phyloP scores from a whole-genome alignment of 2,113 vertebrate genomes.

The Macroglossus sobrinus region DNA sequence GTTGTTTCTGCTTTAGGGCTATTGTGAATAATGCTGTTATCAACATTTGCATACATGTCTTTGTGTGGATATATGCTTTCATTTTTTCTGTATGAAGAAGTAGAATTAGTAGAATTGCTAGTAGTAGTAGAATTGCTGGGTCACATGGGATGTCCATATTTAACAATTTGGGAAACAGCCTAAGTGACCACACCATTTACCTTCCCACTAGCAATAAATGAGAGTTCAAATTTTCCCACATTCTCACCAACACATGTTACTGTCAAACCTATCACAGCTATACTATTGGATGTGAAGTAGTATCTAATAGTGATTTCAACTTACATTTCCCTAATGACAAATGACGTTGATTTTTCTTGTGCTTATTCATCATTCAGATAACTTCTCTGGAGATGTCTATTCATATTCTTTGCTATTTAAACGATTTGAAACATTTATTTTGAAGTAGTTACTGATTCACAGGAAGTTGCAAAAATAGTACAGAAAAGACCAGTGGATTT shows the following conservation, averaged over 20 bases:
- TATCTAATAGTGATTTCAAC: not conserved
- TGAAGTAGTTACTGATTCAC: not conserved
- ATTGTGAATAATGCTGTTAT: not conserved
- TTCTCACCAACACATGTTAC: not conserved
- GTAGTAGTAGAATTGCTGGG: not conserved
- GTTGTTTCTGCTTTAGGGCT: not conserved
- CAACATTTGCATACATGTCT: not conserved
- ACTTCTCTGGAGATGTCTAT: not conserved
- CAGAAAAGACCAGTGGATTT: not conserved
- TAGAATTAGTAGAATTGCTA: not conserved
- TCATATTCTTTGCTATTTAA: not conserved
- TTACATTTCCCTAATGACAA: not conserved
- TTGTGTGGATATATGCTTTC: not conserved
- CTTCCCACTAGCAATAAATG: not conserved
- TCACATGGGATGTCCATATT: not conserved
- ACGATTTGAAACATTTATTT: not conserved
- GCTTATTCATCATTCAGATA: not conserved
- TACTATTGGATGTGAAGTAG: not conserved
- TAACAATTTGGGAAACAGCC: not conserved
- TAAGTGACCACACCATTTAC: not conserved
- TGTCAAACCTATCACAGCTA: not conserved
- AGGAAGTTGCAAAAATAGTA: not conserved
- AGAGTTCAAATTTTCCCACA: not conserved
- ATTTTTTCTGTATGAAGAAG: not conserved
- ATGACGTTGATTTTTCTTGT: not conserved